phyloP scores from a whole-genome alignment of 2,888 invertebrate genomes.

The Polydrusus tereticollis region DNA sequence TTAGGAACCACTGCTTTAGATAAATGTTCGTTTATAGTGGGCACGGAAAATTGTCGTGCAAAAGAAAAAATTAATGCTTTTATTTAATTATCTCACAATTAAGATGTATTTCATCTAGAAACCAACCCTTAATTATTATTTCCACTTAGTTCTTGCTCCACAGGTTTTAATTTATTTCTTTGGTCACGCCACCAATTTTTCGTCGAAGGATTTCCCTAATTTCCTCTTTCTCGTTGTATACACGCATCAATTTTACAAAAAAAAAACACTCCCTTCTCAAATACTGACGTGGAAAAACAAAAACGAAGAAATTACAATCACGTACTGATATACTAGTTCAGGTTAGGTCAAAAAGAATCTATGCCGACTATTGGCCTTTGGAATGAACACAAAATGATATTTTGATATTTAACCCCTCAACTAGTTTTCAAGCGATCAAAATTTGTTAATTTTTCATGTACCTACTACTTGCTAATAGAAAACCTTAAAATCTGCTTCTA shows the following conservation, averaged over 20 bases:
- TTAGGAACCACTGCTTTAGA: no score
- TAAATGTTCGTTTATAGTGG: no score
- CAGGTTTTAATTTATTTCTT: conserved; percentile 38
- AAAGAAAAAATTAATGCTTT: background rate
- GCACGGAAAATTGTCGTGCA: background rate
- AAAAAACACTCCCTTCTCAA: background rate
- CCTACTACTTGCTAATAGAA: no score
- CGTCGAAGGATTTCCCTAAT: background rate
- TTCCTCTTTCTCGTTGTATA: conserved; percentile 2
- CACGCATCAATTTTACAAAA: conserved; percentile 7
- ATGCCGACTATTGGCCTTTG: no score
- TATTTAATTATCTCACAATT: conserved; percentile 10
- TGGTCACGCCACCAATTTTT: conserved; percentile 32
- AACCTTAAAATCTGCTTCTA: no score
- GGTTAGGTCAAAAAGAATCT: no score
- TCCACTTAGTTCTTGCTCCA: conserved; percentile 15
- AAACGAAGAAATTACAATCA: background rate
- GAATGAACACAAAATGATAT: no score
- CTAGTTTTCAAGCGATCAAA: no score
- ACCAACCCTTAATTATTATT: conserved; percentile 33
- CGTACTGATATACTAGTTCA: no score
- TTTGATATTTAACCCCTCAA: no score
- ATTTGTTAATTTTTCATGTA: no score
- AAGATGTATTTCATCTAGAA: conserved; percentile 9
- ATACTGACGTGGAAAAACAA: background rate